Evolutionary conservation across 1,140 invertebrate species (phyloP), one percentile per base, ranked within the genome.

Genomic region (Drosophila leontia): DNA sequence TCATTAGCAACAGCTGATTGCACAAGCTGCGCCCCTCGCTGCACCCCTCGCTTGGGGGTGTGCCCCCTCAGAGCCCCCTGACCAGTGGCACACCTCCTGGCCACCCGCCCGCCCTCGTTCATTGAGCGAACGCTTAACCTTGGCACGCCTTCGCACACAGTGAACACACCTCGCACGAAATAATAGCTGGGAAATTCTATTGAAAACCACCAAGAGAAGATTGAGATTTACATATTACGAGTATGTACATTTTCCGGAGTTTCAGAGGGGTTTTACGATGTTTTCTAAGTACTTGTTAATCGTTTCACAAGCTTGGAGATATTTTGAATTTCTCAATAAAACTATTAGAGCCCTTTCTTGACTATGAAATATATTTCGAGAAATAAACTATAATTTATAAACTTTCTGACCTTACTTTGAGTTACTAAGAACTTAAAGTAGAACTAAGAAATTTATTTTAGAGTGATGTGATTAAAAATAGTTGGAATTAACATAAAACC

Each of bases 1-100:
- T 87, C 84, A 87, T 87, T 87, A 87, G 84, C 84, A 88, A 87
- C 84, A 87, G 84, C 84, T 87, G 84, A 87, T 87, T 87, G 84
- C 80, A 88, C 84, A 87, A 87, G 77, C 55, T 71, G 68, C 84
- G 75, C 75, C 72, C 83, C 53, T 37, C 47, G n/a, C 37, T n/a
- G 15, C 47, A 37, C 34, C 41, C 47, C 23, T 35, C 12, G 41
- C 60, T 23, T 15, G 53, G 51, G 51, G 53, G 53, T 32, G 26
- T 32, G 55, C 39, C 19, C 59, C 32, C 59, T 34, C 3, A 11
- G 55, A 23, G 1, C 13, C 17, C 61, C 39, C 62, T 42, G 62
- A 29, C 57, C 72, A 50, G 39, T 75, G 70, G 15, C 57, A 60
- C 58, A 37, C 53, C 53, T 23, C 41, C 39, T 19, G 41, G 13